Conservation (phyloP, 1,140 invertebrate genomes). For the Drosophila pallidifrons region DNA sequence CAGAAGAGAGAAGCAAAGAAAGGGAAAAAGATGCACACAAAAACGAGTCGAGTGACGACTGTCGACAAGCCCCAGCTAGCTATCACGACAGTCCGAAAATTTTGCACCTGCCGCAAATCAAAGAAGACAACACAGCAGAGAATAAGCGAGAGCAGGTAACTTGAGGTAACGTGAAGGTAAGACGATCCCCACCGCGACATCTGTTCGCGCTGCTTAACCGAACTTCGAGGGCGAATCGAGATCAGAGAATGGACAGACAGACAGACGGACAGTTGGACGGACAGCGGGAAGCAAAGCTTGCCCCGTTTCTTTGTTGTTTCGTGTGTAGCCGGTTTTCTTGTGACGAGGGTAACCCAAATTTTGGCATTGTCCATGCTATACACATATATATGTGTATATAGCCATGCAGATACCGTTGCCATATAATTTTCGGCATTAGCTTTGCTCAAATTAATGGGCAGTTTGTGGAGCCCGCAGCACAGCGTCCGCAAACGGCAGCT, state of each 20-base stretch:
- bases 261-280: too few species aligned
- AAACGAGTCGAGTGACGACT: slow-evolving; percentile 40
- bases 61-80: slow-evolving; percentile 27
- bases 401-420: slow-evolving; percentile 61
- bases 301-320: slow-evolving; percentile 1
- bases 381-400: not conserved
- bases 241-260: too few species aligned
- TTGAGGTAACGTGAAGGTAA: slow-evolving; percentile 57
- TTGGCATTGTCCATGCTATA: slow-evolving; percentile 21
- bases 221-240: not conserved
- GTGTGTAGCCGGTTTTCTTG: slow-evolving; percentile 39
- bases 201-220: slow-evolving; percentile 44
- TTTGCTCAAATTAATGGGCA: slow-evolving; percentile 73
- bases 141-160: slow-evolving; percentile 40
- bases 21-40: slow-evolving; percentile 16
- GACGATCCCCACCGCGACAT: slow-evolving; percentile 66
- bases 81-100: slow-evolving; percentile 34
- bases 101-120: slow-evolving; percentile 79
- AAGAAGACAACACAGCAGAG: slow-evolving; percentile 42
- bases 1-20: not conserved
- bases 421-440: slow-evolving; percentile 80
- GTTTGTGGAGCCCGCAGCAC: slow-evolving; percentile 36
- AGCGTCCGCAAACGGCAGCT: slow-evolving; percentile 62
- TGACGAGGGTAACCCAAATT: slow-evolving; percentile 76
- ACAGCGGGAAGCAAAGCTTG: slow-evolving; percentile 3